Base-by-base conservation (phyloP, 2,113 vertebrate species). In the Bubalus kerabau region DNA sequence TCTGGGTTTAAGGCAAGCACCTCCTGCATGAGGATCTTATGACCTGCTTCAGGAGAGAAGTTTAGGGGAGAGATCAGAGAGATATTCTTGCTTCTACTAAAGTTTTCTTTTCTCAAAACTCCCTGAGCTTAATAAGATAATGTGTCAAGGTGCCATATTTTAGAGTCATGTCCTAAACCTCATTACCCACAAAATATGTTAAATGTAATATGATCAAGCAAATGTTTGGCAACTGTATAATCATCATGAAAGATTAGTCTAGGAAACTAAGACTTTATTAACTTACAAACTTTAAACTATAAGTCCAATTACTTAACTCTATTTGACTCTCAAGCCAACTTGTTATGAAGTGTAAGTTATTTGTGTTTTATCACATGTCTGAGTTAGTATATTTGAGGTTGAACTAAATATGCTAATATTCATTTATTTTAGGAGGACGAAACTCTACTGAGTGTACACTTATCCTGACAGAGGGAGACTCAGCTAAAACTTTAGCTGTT, bases 381-480 rank as follows among this genome's bases (percentile, higher is more conserved):
- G 57, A 93, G 14, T 94, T 80, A 80, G 6, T 92, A 64, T 91
- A 76, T 87, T 62, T 92, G 90, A 94, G 11, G 32, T 86, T 98
- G 62, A 97, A 83, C 59, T 97, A 88, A 96, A 96, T 82, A 46
- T 97, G 46, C 30, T 86, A n/a, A 86, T 81, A 86, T 89, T 97
- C 90, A n/a, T 97, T 95, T 94, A 71, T 98, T 98, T 82, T 97
- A 99, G 99, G 99, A 94, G 99, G 99, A 92, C 99, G 99, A 98
- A 99, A 99, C 98, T 99, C 99, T 26, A 83, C 98, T 9, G 98
- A 99, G 93, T 99, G 99, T 98, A 99, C 99, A 0, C 99, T 99
- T 85, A 99, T 99, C 98, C 99, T 99, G 48, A 99, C 99, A 0
- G 99, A 99, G 97, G 99, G 99, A 98, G 99, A 99, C 97, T 99